Base-by-base conservation (phyloP, 2,113 vertebrate species). In the Oreochromis spilurus region DNA sequence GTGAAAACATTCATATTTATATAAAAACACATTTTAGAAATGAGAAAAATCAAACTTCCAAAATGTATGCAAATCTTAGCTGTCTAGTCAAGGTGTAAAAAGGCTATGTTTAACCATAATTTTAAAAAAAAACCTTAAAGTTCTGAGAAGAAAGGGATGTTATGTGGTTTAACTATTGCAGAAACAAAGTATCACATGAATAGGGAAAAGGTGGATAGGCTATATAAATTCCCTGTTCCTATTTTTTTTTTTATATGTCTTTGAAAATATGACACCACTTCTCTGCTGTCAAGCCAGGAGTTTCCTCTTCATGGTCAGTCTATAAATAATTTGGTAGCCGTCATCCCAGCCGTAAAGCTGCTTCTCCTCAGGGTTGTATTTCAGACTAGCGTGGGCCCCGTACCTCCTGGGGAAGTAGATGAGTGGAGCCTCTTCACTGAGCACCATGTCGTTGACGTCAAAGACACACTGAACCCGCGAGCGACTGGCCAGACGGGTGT, bases 281-380 rank as follows among this genome's bases (percentile, higher is more conserved):
- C 65, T 55, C 55, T 13, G 85, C 70, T 31, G 36, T 94, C 90
- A 95, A 50, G 86, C 85, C 80, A 95, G 89, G n/a, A 96, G 87
- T 92, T 98, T 99, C 94, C 95, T 97, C 94, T 97, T 98, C 96
- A 98, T 97, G 82, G 95, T 96, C 91, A 99, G 95, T 84, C 97
- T 98, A 94, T 99, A 99, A 72, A 99, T 96, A 84, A 99, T 97
- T 94, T 99, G 99, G 92, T 99, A 99, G 26, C 99, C 98, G 0
- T 99, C 98, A 1, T 99, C 99, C 99, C 99, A 99, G 83, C 97
- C 98, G 0, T 99, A 99, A 54, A 99, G 93, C 95, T 98, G 97
- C 83, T 95, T 96, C 94, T 99, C 98, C 0, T 87, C 96, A 2
- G 98, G 97, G 90, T 97, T 99, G 92, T 99, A 99, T 92, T 98